Evolutionary conservation across 2,888 invertebrate genomes (phyloP).

Genomic region (Conistra vaccinii): DNA sequence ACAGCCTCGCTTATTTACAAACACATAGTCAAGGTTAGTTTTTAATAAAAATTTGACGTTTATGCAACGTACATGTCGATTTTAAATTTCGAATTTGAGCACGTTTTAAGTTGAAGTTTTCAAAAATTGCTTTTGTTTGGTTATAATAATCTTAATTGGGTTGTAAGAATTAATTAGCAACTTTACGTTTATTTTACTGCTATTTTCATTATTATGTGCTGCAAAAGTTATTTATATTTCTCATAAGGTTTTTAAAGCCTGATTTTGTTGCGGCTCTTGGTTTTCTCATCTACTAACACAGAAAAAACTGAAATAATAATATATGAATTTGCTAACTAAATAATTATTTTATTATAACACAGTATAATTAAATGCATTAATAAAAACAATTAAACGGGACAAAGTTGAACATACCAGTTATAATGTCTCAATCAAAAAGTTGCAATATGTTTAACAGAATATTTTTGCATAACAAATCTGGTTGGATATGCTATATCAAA

Average conservation of each 20-base stretch:
- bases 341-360: neutral
- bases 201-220: neutral
- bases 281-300: neutral
- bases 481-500: neutral
- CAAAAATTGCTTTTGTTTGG: conserved; percentile 9
- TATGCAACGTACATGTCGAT: conserved; percentile 3
- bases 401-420: conserved; percentile 12
- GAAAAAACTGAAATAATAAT: neutral
- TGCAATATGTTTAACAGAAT: conserved; percentile 14
- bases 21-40: conserved; percentile 49
- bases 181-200: conserved; percentile 11
- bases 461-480: conserved; percentile 21
- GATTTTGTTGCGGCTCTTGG: neutral
- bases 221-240: neutral
- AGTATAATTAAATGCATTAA: neutral
- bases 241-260: neutral
- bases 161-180: neutral
- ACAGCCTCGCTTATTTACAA: conserved; percentile 34
- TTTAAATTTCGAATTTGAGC: neutral
- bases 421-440: conserved; percentile 41
- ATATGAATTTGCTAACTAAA: too few relatives aligned
- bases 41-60: conserved; percentile 22
- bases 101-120: neutral
- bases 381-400: neutral
- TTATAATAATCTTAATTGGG: conserved; percentile 12